Conservation (phyloP, 2,113 vertebrate species). For the Proterorhinus semilunaris region DNA sequence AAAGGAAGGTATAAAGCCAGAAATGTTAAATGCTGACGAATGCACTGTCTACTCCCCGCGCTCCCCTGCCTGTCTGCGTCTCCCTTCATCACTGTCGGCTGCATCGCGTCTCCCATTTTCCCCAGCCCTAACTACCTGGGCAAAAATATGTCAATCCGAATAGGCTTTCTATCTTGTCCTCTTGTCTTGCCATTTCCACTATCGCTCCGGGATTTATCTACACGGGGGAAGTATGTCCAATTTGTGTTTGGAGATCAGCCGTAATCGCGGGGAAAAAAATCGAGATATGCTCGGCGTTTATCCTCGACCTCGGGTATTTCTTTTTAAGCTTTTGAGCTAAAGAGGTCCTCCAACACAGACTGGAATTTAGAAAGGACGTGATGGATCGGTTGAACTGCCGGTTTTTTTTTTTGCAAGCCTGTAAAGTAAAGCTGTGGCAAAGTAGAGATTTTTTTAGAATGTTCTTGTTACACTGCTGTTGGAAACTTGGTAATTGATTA, state of each 20-base stretch:
- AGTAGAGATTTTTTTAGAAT: not conserved
- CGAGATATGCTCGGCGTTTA: not conserved
- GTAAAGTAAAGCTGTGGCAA: not conserved
- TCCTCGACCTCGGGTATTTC: not conserved
- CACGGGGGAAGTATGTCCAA: not conserved
- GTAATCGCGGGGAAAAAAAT: not conserved
- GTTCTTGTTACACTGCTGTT: not conserved
- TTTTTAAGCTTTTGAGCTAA: not conserved
- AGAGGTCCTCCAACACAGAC: not conserved
- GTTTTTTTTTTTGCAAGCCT: too few relatives aligned
- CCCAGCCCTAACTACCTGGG: slow-evolving; percentile 8
- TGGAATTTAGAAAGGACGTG: not conserved
- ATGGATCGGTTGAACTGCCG: too few relatives aligned
- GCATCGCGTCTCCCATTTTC: not conserved
- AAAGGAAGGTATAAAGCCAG: slow-evolving; percentile 46
- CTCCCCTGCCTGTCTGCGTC: slow-evolving; percentile 9
- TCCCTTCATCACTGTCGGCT: slow-evolving; percentile 10
- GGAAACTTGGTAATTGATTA: not conserved
- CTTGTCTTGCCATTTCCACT: not conserved
- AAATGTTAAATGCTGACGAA: slow-evolving; percentile 59
- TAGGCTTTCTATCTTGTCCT: slow-evolving; percentile 10
- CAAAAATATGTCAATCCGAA: slow-evolving; percentile 20
- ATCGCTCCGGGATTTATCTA: not conserved
- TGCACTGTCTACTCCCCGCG: slow-evolving; percentile 41
- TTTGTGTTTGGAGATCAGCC: not conserved